Evolutionary conservation across 2,888 invertebrate species (phyloP), one percentile per base, ranked within the genome.

Genomic region (Lamproptera curius): DNA sequence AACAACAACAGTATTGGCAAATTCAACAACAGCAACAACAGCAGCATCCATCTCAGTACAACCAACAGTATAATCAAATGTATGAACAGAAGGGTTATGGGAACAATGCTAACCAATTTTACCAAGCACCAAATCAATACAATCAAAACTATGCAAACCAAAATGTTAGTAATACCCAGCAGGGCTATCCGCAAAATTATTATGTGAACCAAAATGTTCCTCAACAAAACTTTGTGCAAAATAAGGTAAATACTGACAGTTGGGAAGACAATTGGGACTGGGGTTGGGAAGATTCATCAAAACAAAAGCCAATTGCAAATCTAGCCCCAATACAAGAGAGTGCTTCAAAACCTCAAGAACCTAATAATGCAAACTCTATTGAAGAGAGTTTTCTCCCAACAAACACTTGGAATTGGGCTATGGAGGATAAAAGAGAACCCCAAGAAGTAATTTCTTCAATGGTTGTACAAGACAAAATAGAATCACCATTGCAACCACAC

Each of bases 381-480:
- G 88, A 87, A 48, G 91, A 92, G 56, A 91, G 91, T 63, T 91
- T 92, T 72, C 81, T 75, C 11, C 72, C 83, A 6, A 77, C 75
- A 15, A 89, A 91, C 55, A 83, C 86, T 34, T 92, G 92, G 92
- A 90, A 90, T 65, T 92, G 91, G 92, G 73, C 88, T 3, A 76
- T 83, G 59, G 90, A 90, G 44, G 89, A 90, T 8, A 82, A 78
- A 50, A 74, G 76, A 39, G 73, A 76, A 23, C 48, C 47, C 8
- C 63, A 65, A 37, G 63, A 67, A 17, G 43, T 49, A 6, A 16
- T 39, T 4, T 16, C 36, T n/a, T 31, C 54, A 9, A 17, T 54
- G 23, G 44, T 54, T n/a, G 58, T 60, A 35, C 59, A 67, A 33
- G 63, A 65, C 8, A 65, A 53, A 46, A 54, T 53, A 39, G 61